Percentiles rank a stretch among this genome's conserved stretches.
Evolutionary conservation across 2,888 invertebrate genomes (phyloP).

Genomic region (Nemotelus pantherinus): DNA sequence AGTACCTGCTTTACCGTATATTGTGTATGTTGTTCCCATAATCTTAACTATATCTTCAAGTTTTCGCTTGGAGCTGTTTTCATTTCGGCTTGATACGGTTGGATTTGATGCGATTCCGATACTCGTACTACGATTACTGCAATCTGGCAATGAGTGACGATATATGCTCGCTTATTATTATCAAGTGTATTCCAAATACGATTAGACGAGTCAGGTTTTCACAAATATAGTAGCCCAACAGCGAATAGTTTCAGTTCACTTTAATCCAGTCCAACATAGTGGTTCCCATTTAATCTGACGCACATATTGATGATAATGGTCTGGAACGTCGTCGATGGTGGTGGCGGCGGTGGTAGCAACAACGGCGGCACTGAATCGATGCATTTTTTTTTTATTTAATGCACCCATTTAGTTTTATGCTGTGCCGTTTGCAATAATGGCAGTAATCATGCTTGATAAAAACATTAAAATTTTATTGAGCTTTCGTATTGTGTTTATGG

Average conservation of each 20-base stretch:
- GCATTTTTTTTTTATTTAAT: conserved; percentile 4
- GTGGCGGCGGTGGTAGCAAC: neutral
- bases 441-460: conserved; percentile 12
- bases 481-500: no score
- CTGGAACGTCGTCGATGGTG: neutral
- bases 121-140: conserved; percentile 38
- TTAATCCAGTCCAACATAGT: neutral
- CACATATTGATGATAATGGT: conserved; percentile 16
- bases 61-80: conserved; percentile 31
- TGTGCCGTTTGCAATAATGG: conserved; percentile 15
- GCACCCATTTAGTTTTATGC: conserved; percentile 31
- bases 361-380: neutral
- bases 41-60: conserved; percentile 17
- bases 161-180: conserved; percentile 24
- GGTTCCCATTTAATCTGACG: conserved; percentile 32
- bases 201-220: conserved; percentile 35
- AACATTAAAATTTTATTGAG: neutral
- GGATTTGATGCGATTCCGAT: conserved; percentile 5
- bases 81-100: conserved; percentile 20
- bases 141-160: conserved; percentile 34
- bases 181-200: conserved; percentile 38
- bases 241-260: conserved; percentile 29
- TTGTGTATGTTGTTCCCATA: conserved; percentile 28
- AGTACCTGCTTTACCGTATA: conserved; percentile 45
- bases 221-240: conserved; percentile 16